Conservation (phyloP, 2,797 vertebrate genomes). For the Pangasius macronema region DNA sequence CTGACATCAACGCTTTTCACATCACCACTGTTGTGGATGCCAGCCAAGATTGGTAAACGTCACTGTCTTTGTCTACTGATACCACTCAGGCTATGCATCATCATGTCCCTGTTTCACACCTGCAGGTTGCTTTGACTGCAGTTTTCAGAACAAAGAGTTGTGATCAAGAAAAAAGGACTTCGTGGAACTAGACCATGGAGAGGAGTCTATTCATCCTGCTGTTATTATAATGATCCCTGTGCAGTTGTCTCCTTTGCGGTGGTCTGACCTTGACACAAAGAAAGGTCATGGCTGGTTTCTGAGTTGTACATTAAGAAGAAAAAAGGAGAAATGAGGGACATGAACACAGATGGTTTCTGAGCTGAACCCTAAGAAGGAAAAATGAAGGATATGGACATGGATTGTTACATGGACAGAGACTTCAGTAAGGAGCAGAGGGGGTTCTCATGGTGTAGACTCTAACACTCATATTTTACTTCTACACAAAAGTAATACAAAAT, state of each 20-base stretch:
- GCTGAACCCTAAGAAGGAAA: not conserved
- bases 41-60: not conserved
- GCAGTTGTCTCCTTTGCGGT: not conserved
- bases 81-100: not conserved
- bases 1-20: not conserved
- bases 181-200: not conserved
- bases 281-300: slow-evolving; percentile 7
- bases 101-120: not conserved
- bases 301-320: not conserved
- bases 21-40: not conserved
- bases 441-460: too few relatives aligned
- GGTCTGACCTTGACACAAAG: not conserved
- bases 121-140: not conserved
- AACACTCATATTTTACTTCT: too few relatives aligned
- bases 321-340: not conserved
- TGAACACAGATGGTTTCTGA: not conserved
- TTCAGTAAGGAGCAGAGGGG: not conserved
- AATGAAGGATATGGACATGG: not conserved
- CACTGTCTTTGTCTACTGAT: not conserved
- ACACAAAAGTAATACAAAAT: too few relatives aligned
- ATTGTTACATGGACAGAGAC: slow-evolving; percentile 1
- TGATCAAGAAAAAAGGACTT: not conserved
- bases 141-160: not conserved
- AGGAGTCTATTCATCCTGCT: not conserved
- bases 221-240: not conserved